Conservation (phyloP, 2,797 vertebrate genomes). For the Natrix natrix region DNA sequence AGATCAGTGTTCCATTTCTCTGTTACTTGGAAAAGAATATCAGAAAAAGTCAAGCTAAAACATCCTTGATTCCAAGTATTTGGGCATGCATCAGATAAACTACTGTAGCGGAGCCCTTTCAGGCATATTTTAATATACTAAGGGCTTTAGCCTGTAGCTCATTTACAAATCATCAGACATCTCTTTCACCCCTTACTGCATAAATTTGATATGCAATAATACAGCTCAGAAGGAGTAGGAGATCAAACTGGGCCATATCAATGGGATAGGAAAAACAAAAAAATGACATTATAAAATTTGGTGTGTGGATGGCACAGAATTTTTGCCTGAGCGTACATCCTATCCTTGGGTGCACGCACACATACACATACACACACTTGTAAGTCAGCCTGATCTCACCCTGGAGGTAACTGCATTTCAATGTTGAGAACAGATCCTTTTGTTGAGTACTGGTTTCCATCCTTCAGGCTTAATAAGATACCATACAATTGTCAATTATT, state of each 20-base stretch:
- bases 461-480: background rate
- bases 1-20: background rate
- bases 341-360: background rate
- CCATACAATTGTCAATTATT: slow-evolving; percentile 1
- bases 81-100: background rate
- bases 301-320: background rate
- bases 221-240: background rate
- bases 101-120: background rate
- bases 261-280: background rate
- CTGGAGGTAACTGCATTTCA: background rate
- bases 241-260: background rate
- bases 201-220: background rate
- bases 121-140: background rate
- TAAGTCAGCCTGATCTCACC: background rate
- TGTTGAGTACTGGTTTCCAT: background rate
- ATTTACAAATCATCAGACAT: background rate
- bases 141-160: background rate
- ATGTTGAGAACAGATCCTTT: background rate
- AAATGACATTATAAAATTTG: background rate
- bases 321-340: background rate
- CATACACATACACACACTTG: rapidly evolving
- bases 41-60: background rate
- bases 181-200: background rate
- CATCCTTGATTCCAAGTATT: background rate
- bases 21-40: background rate